Evolutionary conservation across 2,888 invertebrate genomes (phyloP), one percentile per base, ranked within the genome.

Genomic region (Belgica antarctica): DNA sequence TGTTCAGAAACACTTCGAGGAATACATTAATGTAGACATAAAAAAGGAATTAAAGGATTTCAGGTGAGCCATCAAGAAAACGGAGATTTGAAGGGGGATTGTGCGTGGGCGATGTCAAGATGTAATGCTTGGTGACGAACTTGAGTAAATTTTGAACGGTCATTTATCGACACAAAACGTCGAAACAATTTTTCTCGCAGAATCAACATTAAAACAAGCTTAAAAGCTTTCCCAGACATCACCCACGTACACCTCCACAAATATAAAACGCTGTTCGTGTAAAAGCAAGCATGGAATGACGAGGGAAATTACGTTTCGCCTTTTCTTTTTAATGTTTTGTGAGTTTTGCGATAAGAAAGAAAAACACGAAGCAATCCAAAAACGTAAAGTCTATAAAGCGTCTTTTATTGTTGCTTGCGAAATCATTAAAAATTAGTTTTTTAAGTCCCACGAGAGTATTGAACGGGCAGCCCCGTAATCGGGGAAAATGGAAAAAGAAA

Each of bases 1-100:
- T 25, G 61, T 70, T 12, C 61, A 46, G n/a, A 70, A 70, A 17
- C 34, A 70, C 41, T 31, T 46, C 17, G 15, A 41, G 19, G 57
- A 61, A 41, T 46, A 41, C 24, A 22, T 61, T 25, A 46, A 70
- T 70, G 61, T 36, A 59, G 70, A 70, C 61, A 70, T 70, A 59
- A 70, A 70, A 70, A 70, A 27, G 28, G 70, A 70, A 70, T 61
- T 70, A 59, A 70, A 70, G 61, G 70, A 70, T 70, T 70, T 70
- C 59, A 70, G 70, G 70, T 70, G 61, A 70, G 70, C 70, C 36
- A 68, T 65, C 28, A 47, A 47, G 22, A 15, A 41, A 36, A 24
- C 52, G 27, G n/a, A 27, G 47, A 47, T 65, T 65, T 47, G 65
- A 46, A 65, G 57, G 52, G 68, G 57, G n/a, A n/a, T n/a, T n/a